Base-by-base conservation (phyloP, 2,888 invertebrate species). In the Alcis repandata region DNA sequence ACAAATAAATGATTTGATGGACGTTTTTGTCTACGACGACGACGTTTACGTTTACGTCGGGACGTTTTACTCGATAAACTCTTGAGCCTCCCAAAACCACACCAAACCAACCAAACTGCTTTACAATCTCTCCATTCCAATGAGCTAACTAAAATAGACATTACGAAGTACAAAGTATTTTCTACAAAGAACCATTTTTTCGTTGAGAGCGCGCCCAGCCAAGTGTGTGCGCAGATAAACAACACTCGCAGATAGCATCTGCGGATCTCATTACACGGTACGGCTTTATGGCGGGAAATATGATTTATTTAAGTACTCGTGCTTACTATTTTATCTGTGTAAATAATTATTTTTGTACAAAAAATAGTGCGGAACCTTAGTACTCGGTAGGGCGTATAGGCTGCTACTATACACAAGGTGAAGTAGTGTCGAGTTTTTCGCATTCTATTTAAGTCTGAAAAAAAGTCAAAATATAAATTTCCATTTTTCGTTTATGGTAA, bases 171-270 rank as follows among this genome's bases (percentile, higher is more conserved):
- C 0, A 15, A 22, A 6, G 13, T 3, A 15, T 52, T 52, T 38
- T n/a, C n/a, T 33, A 15, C 15, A 33, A 38, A 57, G 36, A 38
- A 32, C 32, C 27, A 59, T 63, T 63, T 63, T 56, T 38, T 40
- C 38, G 41, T 46, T 32, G 33, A 49, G 20, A 43, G 43, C 53
- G 57, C 67, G 58, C 68, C 59, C 76, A 67, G 38, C 68, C 72
- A 63, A 67, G 74, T 77, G 75, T 77, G 74, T 71, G 73, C 75
- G 73, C 77, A 76, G 78, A 79, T 79, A 79, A 77, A 76, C 75
- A 78, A 74, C 68, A 65, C 63, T 63, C 64, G 38, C 40, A 69
- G 79, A 77, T 77, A 72, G 53, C 48, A 79, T 78, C 75, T 63
- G 57, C 56, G 66, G 72, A 73, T 71, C 74, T 69, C 69, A 65